These are phyloP conservation scores for Rhimphoctona megacephalus DNA, from an alignment of 2,888 invertebrate species.

Conservation along the genomic window DNA sequence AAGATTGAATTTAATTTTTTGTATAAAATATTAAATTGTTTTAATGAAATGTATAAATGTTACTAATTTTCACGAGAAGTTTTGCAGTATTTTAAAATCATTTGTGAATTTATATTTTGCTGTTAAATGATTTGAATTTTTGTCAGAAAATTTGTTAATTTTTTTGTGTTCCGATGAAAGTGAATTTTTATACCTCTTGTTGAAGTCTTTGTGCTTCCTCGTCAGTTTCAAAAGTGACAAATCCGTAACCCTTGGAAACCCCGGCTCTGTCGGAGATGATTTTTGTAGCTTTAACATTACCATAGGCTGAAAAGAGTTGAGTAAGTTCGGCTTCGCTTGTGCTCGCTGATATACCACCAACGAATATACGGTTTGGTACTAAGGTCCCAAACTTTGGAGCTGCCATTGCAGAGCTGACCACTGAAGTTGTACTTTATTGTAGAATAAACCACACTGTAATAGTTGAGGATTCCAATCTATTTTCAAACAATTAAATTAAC, in stretches of 20 bases:
- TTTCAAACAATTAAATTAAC: not conserved
- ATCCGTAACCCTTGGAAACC: constrained; percentile 96
- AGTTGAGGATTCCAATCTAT: not conserved
- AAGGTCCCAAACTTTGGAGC: constrained; percentile 89
- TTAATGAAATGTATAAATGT: not conserved
- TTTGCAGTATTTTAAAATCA: no score
- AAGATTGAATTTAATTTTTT: not conserved
- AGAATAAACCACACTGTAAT: not conserved
- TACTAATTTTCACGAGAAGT: not conserved
- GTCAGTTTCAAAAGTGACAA: constrained; percentile 94
- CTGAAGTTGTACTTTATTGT: constrained; percentile 80
- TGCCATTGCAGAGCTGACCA: constrained; percentile 82
- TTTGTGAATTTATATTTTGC: not conserved
- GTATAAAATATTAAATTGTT: not conserved
- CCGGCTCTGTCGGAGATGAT: constrained; percentile 98
- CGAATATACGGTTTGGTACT: constrained; percentile 97
- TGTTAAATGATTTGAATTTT: not conserved
- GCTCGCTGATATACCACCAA: constrained; percentile 97
- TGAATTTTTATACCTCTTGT: constrained; percentile 87
- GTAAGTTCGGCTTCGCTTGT: constrained; percentile 97
- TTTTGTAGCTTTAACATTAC: constrained; percentile 96
- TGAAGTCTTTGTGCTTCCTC: constrained; percentile 92
- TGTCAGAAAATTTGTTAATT: not conserved
- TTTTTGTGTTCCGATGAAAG: not conserved
- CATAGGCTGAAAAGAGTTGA: constrained; percentile 95